A percentile compares a stretch with the other conserved stretches of the same genome.
Conservation (phyloP, 2,113 vertebrate species). For the Oreotrochilus melanogaster region DNA sequence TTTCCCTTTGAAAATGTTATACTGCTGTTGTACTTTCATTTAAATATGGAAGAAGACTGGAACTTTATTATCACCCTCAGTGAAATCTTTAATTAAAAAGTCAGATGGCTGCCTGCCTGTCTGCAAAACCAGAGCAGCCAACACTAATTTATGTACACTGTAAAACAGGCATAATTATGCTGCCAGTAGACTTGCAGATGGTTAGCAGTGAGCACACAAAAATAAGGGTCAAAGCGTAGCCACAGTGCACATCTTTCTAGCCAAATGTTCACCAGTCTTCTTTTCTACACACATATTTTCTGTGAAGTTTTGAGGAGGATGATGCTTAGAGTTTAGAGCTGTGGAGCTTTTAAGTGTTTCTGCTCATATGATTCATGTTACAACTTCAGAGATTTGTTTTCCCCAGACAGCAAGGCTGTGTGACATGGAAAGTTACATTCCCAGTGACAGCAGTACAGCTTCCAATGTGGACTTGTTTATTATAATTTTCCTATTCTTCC, state of each 20-base stretch:
- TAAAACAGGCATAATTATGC: conserved; percentile 52
- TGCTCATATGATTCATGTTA: background rate
- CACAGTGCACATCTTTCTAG: conserved; percentile 11
- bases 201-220: background rate
- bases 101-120: conserved; percentile 53
- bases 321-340: background rate
- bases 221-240: conserved; percentile 45
- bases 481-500: background rate
- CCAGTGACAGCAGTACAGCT: background rate
- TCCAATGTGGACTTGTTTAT: background rate
- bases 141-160: conserved; percentile 58
- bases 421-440: background rate
- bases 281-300: background rate
- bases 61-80: conserved; percentile 35
- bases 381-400: background rate
- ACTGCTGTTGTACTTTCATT: conserved; percentile 5
- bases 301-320: background rate
- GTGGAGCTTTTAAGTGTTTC: background rate
- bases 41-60: conserved; percentile 31
- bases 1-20: background rate
- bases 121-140: conserved; percentile 50
- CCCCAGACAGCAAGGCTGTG: background rate
- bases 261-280: conserved; percentile 45
- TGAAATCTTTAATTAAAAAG: conserved; percentile 63
- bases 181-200: conserved; percentile 55